A percentile compares a stretch with the other conserved stretches of the same genome.
Conservation (phyloP, 2,113 vertebrate genomes). For the Syngnathus typhle region DNA sequence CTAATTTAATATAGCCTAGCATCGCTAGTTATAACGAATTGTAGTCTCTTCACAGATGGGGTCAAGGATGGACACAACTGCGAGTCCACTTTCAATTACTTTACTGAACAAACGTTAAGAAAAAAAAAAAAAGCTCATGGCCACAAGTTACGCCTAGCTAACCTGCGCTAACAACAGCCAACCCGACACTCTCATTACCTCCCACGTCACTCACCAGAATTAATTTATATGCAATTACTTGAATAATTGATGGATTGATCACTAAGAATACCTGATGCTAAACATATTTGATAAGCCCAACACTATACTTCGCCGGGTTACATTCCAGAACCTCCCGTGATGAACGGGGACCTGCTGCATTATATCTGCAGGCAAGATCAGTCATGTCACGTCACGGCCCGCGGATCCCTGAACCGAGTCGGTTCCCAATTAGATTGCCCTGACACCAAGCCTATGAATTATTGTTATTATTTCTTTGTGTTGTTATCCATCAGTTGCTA, state of each 20-base stretch:
- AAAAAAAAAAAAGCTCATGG: background rate
- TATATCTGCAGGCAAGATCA: background rate
- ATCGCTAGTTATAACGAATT: background rate
- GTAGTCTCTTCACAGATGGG: background rate
- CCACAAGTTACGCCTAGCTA: background rate
- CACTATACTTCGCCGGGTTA: too few relatives aligned
- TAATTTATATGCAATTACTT: background rate
- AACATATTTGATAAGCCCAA: background rate
- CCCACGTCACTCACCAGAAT: background rate
- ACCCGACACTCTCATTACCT: too few relatives aligned
- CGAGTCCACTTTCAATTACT: background rate
- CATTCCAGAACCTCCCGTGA: too few relatives aligned
- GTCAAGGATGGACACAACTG: background rate
- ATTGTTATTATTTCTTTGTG: background rate
- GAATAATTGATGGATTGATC: background rate
- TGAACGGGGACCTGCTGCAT: too few relatives aligned
- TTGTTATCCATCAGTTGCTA: conserved; percentile 54
- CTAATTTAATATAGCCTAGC: background rate
- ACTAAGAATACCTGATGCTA: too few relatives aligned
- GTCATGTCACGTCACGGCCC: background rate
- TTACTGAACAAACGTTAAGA: background rate
- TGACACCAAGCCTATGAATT: background rate
- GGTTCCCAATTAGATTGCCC: background rate
- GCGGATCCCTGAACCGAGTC: background rate
- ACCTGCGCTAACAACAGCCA: too few relatives aligned